phyloP scores from a whole-genome alignment of 2,797 vertebrate species.

The Dendrocincla tyrannina region DNA sequence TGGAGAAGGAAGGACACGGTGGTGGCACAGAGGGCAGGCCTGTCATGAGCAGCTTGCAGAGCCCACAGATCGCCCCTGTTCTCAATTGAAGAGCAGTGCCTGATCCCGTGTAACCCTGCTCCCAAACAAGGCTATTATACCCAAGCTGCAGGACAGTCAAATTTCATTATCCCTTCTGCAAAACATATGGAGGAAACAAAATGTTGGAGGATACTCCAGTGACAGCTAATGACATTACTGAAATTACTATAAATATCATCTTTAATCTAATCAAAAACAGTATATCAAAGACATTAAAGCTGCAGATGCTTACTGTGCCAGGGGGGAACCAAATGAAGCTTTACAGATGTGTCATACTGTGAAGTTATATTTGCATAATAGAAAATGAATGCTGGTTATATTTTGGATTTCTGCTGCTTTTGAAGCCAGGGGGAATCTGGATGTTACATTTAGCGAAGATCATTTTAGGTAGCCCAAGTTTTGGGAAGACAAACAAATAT shows the following conservation, averaged over 20 bases:
- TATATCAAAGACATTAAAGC: constrained; percentile 63
- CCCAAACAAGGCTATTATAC: constrained; percentile 10
- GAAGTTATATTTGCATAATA: constrained; percentile 73
- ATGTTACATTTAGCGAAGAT: neutral
- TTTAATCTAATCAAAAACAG: constrained; percentile 65
- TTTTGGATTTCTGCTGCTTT: constrained; percentile 57
- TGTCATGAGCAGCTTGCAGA: neutral
- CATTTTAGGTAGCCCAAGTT: neutral
- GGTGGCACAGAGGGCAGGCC: accelerated
- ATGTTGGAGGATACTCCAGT: constrained; percentile 57
- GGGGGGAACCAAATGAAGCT: constrained; percentile 59
- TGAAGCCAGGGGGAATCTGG: neutral
- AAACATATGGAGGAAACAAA: constrained; percentile 61
- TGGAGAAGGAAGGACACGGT: neutral
- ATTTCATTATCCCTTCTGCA: constrained; percentile 57
- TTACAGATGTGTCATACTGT: constrained; percentile 69
- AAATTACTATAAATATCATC: constrained; percentile 66
- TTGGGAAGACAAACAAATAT: neutral
- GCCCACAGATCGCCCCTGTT: neutral
- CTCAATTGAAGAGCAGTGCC: neutral
- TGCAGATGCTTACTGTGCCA: constrained; percentile 59
- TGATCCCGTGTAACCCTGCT: constrained; percentile 9
- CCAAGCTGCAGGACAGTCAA: constrained; percentile 46
- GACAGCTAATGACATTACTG: constrained; percentile 62
- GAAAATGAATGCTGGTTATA: constrained; percentile 69